Evolutionary conservation across 1,140 invertebrate species (phyloP).

Genomic region (Papilio machaon): DNA sequence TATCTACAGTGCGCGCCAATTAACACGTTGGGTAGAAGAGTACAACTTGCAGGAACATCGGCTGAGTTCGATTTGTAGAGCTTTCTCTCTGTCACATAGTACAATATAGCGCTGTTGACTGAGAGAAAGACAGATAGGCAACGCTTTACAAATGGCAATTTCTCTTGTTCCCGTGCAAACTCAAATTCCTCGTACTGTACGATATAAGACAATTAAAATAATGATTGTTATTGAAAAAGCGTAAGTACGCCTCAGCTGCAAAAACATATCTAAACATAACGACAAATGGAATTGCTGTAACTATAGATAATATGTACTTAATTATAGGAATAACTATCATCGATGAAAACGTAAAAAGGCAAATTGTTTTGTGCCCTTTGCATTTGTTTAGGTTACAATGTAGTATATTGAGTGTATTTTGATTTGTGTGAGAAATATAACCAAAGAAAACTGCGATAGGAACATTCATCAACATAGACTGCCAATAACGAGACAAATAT

Average conservation of each 20-base stretch:
- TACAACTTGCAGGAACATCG: not conserved
- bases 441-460: slow-evolving; percentile 66
- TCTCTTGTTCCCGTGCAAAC: not conserved
- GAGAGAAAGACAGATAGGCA: too few species aligned
- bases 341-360: not conserved
- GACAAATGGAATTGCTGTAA: slow-evolving; percentile 30
- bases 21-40: not conserved
- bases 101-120: too few species aligned
- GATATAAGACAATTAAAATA: slow-evolving; percentile 16
- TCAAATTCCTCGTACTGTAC: not conserved
- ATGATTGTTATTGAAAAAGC: not conserved
- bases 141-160: too few species aligned
- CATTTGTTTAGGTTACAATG: slow-evolving; percentile 13
- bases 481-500: slow-evolving; percentile 54
- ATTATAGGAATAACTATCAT: slow-evolving; percentile 8
- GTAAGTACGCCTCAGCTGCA: not conserved
- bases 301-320: slow-evolving; percentile 34
- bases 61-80: too few species aligned
- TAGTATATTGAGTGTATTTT: slow-evolving; percentile 19
- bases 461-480: slow-evolving; percentile 59
- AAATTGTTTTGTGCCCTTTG: not conserved
- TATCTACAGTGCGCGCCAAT: not conserved
- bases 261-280: slow-evolving; percentile 33
- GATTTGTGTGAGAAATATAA: slow-evolving; percentile 47
- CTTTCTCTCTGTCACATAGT: too few species aligned